Percentiles rank a stretch among this genome's conserved stretches.
These are phyloP conservation scores for Hormiphora californensis DNA, from an alignment of 37 sponge, comb jelly and placozoan species.

Conservation along the genomic window DNA sequence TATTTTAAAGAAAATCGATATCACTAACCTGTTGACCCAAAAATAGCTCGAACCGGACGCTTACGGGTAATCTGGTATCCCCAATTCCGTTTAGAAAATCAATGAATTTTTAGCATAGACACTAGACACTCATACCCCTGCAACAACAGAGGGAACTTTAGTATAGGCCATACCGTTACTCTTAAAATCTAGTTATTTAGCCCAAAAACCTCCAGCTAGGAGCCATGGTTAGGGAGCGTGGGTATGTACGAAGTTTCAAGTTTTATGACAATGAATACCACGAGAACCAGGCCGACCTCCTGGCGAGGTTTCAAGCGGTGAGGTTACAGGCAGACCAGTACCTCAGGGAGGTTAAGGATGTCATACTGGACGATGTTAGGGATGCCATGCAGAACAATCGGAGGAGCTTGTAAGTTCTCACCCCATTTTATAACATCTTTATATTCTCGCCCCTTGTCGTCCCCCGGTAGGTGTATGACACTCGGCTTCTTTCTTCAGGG, in stretches of 20 bases:
- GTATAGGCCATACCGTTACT: too few species aligned
- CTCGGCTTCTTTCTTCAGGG: conserved; percentile 23
- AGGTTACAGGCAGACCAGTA: not conserved
- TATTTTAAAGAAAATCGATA: too few species aligned
- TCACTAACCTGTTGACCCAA: too few species aligned
- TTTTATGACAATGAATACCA: not conserved
- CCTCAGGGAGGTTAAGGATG: conserved; percentile 18
- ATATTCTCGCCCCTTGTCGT: not conserved
- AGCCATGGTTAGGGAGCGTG: conserved; percentile 43
- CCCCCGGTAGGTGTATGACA: not conserved
- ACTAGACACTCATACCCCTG: too few species aligned
- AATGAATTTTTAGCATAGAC: too few species aligned
- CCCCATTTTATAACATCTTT: not conserved
- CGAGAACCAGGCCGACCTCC: not conserved
- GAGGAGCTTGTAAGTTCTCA: conserved; percentile 11
- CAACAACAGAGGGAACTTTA: too few species aligned
- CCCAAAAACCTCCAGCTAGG: too few species aligned
- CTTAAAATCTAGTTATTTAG: too few species aligned
- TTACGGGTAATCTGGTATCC: too few species aligned
- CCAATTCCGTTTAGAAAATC: too few species aligned
- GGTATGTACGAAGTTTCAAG: not conserved
- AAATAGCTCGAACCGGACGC: too few species aligned
- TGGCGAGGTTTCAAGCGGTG: not conserved
- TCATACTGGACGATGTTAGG: conserved; percentile 27
- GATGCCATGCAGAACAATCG: not conserved